phyloP scores from a whole-genome alignment of 2,797 vertebrate species.

The Cheirogaleus major region DNA sequence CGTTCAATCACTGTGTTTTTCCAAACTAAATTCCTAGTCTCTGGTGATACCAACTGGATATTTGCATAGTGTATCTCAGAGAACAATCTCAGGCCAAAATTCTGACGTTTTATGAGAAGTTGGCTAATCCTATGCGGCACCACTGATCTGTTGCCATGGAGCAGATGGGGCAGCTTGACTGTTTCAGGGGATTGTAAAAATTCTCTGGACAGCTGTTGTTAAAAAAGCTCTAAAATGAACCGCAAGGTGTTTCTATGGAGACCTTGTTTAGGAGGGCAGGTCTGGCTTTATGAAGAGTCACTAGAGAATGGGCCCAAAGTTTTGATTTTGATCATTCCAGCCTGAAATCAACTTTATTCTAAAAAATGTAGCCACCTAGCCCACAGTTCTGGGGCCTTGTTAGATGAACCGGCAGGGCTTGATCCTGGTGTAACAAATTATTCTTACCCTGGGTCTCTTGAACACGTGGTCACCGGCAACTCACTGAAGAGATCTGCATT shows the following conservation, averaged over 20 bases:
- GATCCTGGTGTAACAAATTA: no score
- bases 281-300: background rate
- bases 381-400: background rate
- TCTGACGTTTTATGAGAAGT: slow-evolving; percentile 50
- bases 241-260: background rate
- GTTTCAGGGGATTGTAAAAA: slow-evolving; percentile 72
- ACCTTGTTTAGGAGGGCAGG: background rate
- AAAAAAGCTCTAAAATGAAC: background rate
- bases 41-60: slow-evolving; percentile 5
- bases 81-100: slow-evolving; percentile 62
- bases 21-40: slow-evolving; percentile 39
- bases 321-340: slow-evolving; percentile 3
- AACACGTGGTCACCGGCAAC: no score
- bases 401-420: no score
- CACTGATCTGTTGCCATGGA: slow-evolving; percentile 31
- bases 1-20: background rate
- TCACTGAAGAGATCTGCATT: no score
- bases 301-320: background rate
- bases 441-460: no score
- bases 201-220: background rate
- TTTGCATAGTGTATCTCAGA: slow-evolving; percentile 70
- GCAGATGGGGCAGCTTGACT: slow-evolving; percentile 58
- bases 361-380: background rate
- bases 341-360: slow-evolving; percentile 10
- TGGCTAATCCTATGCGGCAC: slow-evolving; percentile 14